A percentile compares a stretch with the other conserved stretches of the same genome.
These are phyloP conservation scores for Ptychochromis oligacanthus DNA, from an alignment of 2,113 vertebrate genomes.

Conservation along the genomic window DNA sequence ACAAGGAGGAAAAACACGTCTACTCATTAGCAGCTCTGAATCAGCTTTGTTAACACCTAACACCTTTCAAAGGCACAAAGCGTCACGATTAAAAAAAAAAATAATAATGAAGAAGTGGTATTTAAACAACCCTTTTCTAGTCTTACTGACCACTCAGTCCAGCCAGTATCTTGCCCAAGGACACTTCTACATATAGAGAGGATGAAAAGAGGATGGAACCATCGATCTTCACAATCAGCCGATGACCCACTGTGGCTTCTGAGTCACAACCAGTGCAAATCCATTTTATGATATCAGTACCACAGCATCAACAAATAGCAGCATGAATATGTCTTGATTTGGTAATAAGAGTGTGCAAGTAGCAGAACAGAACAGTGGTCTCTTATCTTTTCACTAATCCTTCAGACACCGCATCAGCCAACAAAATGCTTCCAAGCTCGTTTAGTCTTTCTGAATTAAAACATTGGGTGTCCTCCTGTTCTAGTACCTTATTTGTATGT, in stretches of 20 bases:
- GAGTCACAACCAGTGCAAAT: background rate
- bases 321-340: background rate
- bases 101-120: background rate
- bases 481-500: background rate
- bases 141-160: background rate
- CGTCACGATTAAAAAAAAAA: background rate
- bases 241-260: background rate
- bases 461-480: too few relatives aligned
- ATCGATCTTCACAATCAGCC: background rate
- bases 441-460: too few relatives aligned
- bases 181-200: background rate
- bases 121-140: background rate
- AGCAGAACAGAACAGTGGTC: background rate
- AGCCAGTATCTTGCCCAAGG: background rate
- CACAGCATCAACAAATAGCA: background rate
- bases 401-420: too few relatives aligned
- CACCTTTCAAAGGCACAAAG: background rate
- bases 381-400: too few relatives aligned
- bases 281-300: background rate
- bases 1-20: background rate
- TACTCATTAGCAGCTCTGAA: slow-evolving; percentile 6
- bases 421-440: too few relatives aligned
- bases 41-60: background rate
- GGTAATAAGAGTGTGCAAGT: too few relatives aligned
- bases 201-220: too few relatives aligned